phyloP scores from a whole-genome alignment of 2,113 vertebrate genomes.

The Cyanocitta stelleri region DNA sequence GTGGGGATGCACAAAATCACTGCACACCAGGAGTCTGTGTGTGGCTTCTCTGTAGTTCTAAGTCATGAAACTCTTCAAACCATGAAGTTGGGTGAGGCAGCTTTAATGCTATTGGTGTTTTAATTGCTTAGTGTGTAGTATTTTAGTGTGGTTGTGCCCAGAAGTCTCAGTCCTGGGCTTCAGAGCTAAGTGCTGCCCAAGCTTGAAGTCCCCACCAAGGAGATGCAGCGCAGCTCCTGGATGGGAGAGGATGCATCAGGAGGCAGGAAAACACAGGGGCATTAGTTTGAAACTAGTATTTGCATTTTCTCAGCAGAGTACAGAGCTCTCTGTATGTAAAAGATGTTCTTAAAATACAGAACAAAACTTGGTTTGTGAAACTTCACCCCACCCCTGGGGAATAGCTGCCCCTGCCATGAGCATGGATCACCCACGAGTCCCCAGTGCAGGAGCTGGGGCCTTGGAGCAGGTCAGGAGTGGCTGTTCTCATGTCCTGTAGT shows the following conservation, averaged over 20 bases:
- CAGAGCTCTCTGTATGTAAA: background rate
- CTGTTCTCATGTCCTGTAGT: background rate
- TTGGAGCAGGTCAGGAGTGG: background rate
- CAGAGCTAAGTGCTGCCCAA: background rate
- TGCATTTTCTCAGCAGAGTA: slow-evolving; percentile 9
- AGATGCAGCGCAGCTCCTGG: background rate
- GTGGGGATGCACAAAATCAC: background rate
- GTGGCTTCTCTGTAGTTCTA: background rate
- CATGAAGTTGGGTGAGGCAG: background rate
- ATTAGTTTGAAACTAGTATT: background rate
- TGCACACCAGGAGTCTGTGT: rapidly evolving
- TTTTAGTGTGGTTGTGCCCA: background rate
- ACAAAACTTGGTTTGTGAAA: background rate
- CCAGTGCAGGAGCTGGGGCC: background rate
- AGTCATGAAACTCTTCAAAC: background rate
- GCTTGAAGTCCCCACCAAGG: background rate
- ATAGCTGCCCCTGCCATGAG: background rate
- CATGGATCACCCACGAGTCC: rapidly evolving
- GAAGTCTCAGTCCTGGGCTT: background rate
- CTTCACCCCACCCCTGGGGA: background rate
- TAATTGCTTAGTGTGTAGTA: background rate
- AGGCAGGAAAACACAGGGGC: background rate
- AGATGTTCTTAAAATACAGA: slow-evolving; percentile 24
- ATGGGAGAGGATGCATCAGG: rapidly evolving
- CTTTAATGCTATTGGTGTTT: background rate